Conservation (phyloP, 2,113 vertebrate genomes). For the Alaudala cheleensis region DNA sequence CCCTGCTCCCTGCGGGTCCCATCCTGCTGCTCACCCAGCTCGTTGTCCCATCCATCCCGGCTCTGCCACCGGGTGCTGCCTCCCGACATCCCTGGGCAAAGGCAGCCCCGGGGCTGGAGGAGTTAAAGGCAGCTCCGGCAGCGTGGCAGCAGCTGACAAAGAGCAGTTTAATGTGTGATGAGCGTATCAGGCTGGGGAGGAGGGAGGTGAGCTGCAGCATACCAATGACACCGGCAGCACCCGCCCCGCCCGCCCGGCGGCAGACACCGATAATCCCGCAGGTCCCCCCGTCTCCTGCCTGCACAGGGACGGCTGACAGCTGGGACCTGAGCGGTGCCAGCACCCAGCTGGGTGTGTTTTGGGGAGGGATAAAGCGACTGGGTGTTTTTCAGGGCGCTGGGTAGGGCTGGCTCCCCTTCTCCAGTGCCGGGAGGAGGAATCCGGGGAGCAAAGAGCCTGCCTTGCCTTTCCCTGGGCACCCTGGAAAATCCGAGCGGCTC, state of each 20-base stretch:
- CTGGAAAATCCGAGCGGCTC: background rate
- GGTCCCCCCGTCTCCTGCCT: background rate
- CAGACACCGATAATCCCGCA: background rate
- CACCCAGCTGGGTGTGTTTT: background rate
- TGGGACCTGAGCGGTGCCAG: background rate
- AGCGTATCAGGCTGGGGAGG: slow-evolving; percentile 30
- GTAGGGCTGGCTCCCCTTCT: background rate
- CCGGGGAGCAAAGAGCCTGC: background rate
- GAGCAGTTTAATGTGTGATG: slow-evolving; percentile 50
- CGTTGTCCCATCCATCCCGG: rapidly evolving
- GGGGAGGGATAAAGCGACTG: background rate
- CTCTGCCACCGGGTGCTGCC: rapidly evolving
- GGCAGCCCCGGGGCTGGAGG: background rate
- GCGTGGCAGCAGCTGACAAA: slow-evolving; percentile 44
- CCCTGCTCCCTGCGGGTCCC: background rate
- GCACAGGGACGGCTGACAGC: background rate
- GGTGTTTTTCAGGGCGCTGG: background rate
- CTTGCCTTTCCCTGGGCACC: background rate
- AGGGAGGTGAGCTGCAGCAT: slow-evolving; percentile 47
- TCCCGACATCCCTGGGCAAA: background rate
- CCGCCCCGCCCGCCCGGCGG: background rate
- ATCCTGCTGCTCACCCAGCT: rapidly evolving
- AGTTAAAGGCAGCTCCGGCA: slow-evolving; percentile 30
- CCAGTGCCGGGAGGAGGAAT: background rate
- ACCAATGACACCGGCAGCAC: slow-evolving; percentile 12